Conservation (phyloP, 2,888 invertebrate species). For the Conistra vaccinii region DNA sequence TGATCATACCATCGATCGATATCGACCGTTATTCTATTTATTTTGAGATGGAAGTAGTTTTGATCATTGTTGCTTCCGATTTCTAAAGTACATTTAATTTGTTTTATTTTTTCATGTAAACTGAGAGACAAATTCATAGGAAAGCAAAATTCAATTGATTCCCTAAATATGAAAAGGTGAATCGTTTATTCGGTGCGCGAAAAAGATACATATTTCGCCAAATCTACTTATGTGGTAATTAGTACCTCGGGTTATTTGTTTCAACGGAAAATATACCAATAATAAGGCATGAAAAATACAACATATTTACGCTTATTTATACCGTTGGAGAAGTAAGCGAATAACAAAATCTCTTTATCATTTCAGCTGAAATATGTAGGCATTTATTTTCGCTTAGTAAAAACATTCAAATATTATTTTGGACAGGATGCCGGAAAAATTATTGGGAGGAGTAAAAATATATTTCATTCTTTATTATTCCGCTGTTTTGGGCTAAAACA, state of each 20-base stretch:
- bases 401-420: constrained; percentile 65
- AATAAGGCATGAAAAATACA: constrained; percentile 16
- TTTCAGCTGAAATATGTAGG: constrained; percentile 47
- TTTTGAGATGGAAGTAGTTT: too few relatives aligned
- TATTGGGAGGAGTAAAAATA: constrained; percentile 62
- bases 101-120: neutral
- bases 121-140: neutral
- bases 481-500: constrained; percentile 69
- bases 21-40: too few relatives aligned
- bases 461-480: constrained; percentile 71
- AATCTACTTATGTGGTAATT: neutral
- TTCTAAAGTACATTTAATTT: neutral
- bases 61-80: neutral
- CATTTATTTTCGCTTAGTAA: constrained; percentile 52
- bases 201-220: neutral
- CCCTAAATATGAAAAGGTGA: neutral
- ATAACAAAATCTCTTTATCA: constrained; percentile 36
- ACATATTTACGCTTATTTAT: constrained; percentile 19
- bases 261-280: constrained; percentile 3
- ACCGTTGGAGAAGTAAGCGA: constrained; percentile 4
- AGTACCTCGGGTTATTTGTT: neutral
- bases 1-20: too few relatives aligned
- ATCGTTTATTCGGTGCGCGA: neutral
- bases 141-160: neutral
- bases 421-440: constrained; percentile 65